These are phyloP conservation scores for Eilema sororculum DNA, from an alignment of 2,888 invertebrate genomes.

Conservation along the genomic window DNA sequence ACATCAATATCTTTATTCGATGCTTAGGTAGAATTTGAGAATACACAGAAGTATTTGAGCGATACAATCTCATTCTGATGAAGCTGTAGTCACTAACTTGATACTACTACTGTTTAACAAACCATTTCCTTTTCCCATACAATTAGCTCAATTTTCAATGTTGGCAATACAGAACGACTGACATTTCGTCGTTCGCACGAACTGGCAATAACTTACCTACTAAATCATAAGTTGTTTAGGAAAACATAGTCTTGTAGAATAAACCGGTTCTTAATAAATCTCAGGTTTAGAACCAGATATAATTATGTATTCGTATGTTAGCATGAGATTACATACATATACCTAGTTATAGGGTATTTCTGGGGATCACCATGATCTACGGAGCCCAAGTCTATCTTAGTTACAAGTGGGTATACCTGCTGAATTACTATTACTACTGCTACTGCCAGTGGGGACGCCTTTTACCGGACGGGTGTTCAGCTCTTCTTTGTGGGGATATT, in stretches of 20 bases:
- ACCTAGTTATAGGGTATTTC: too few species aligned
- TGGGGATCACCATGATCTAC: too few species aligned
- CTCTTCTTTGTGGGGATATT: too few species aligned
- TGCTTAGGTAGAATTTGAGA: too few species aligned
- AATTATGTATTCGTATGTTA: not conserved
- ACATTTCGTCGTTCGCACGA: slow-evolving; percentile 1
- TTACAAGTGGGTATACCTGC: too few species aligned
- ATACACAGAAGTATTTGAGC: not conserved
- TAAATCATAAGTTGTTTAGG: slow-evolving; percentile 7
- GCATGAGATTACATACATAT: not conserved
- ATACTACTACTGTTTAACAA: not conserved
- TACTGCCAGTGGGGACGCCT: too few species aligned
- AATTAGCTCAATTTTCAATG: slow-evolving; percentile 2
- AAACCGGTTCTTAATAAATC: not conserved
- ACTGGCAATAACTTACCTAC: slow-evolving; percentile 8
- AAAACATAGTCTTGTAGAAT: not conserved
- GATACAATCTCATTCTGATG: not conserved
- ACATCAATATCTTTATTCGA: too few species aligned
- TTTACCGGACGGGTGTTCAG: too few species aligned
- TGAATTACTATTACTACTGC: too few species aligned
- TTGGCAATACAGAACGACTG: not conserved
- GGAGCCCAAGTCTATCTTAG: too few species aligned
- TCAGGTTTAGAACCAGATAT: not conserved
- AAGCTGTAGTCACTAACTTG: not conserved
- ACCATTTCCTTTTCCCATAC: slow-evolving; percentile 9